phyloP scores from a whole-genome alignment of 2,888 invertebrate genomes.

The Perdita meconis region DNA sequence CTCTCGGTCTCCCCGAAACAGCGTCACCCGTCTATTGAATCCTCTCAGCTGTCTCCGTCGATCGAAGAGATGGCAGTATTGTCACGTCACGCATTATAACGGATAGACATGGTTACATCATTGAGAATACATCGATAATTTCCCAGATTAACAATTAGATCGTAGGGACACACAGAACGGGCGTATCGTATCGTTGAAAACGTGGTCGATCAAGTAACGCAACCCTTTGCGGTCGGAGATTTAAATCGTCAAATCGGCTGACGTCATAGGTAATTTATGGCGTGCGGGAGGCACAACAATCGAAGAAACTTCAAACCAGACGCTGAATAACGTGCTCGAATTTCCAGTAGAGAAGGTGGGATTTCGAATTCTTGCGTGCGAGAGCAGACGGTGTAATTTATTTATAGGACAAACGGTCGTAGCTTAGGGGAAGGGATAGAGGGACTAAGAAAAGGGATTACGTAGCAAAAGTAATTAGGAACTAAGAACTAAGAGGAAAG shows the following conservation, averaged over 20 bases:
- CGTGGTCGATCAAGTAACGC: background rate
- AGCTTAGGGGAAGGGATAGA: no score
- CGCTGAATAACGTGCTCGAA: no score
- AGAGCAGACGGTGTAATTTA: no score
- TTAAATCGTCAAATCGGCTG: background rate
- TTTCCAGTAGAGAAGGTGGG: no score
- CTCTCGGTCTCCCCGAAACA: slow-evolving; percentile 9
- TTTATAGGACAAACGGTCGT: no score
- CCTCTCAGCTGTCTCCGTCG: slow-evolving; percentile 58
- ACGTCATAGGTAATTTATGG: background rate
- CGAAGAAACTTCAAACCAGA: no score
- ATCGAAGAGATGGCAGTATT: slow-evolving; percentile 76
- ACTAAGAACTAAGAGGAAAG: no score
- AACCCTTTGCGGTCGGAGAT: slow-evolving; percentile 3
- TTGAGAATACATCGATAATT: slow-evolving; percentile 49
- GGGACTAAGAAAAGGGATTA: no score
- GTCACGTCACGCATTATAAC: slow-evolving; percentile 75
- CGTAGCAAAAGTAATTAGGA: no score
- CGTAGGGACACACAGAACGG: slow-evolving; percentile 29
- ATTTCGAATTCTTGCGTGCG: no score
- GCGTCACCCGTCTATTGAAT: background rate
- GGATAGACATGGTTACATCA: slow-evolving; percentile 56
- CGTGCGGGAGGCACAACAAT: background rate
- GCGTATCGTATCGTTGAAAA: slow-evolving; percentile 21
- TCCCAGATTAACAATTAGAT: slow-evolving; percentile 44